Percentiles rank a stretch among this genome's conserved stretches.
phyloP scores from a whole-genome alignment of 2,113 vertebrate genomes.

The Indicator maculatus region DNA sequence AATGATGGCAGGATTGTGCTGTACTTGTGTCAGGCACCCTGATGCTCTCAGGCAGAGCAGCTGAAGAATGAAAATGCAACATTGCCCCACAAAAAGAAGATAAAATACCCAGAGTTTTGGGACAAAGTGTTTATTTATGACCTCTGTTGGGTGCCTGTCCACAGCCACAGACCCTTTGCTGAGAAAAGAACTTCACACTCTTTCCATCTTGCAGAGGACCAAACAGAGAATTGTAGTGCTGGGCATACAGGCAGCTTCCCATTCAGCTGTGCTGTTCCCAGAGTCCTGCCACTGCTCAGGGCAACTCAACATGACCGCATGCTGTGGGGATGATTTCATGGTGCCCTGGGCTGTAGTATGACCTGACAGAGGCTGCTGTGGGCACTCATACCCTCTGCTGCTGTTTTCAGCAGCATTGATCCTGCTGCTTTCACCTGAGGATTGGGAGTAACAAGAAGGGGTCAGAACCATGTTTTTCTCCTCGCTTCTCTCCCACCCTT shows the following conservation, averaged over 20 bases:
- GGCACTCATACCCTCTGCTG: background rate
- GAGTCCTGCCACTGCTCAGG: background rate
- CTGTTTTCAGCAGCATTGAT: background rate
- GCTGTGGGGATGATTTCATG: accelerated
- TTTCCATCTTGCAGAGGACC: background rate
- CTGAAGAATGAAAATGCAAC: background rate
- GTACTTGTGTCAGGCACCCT: background rate
- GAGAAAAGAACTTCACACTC: background rate
- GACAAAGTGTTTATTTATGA: background rate
- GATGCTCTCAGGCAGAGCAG: background rate
- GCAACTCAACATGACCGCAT: background rate
- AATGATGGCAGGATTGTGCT: background rate
- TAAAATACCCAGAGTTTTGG: background rate
- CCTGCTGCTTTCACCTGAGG: background rate
- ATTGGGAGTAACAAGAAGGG: accelerated
- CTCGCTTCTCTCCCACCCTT: background rate
- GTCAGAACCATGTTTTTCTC: background rate
- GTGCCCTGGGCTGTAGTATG: background rate
- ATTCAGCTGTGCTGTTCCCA: accelerated
- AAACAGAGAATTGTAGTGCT: background rate
- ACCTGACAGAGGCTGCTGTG: accelerated
- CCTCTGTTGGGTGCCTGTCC: background rate
- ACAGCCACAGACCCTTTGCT: background rate
- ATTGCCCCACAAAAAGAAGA: background rate
- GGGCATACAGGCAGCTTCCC: background rate